phyloP scores from a whole-genome alignment of 2,888 invertebrate species.

The Zhuqinia jingwanae region DNA sequence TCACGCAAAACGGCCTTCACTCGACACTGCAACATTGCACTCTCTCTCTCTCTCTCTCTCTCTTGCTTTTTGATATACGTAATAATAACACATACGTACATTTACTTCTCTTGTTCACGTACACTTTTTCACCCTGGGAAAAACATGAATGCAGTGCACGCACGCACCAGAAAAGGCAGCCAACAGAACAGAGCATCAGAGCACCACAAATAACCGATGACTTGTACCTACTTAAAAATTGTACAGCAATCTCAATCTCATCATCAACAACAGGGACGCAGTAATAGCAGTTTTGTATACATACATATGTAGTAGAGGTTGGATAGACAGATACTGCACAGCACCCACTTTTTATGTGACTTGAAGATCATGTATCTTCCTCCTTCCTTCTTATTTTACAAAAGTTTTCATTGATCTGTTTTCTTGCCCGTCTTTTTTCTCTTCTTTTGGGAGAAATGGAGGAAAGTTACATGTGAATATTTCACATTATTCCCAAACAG shows the following conservation, averaged over 20 bases:
- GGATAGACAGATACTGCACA: too few species aligned
- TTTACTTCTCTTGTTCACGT: not conserved
- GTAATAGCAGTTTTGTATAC: not conserved
- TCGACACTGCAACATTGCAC: not conserved
- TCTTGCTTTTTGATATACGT: not conserved
- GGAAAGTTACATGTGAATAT: not conserved
- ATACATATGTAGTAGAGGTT: not conserved
- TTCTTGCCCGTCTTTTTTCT: not conserved
- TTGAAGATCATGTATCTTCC: conserved; percentile 24
- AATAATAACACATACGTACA: not conserved
- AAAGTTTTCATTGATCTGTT: conserved; percentile 27
- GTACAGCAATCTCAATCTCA: conserved; percentile 19
- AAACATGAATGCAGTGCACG: conserved; percentile 35
- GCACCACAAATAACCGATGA: too few species aligned
- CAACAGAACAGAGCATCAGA: not conserved
- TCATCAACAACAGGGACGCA: conserved; percentile 7
- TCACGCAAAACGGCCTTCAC: conserved; percentile 24
- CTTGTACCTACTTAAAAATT: not conserved
- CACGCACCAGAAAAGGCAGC: conserved; percentile 16
- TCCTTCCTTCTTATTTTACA: not conserved
- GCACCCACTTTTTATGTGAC: not conserved
- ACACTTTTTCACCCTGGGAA: not conserved
- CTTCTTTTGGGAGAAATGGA: not conserved
- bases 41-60: too few species aligned
- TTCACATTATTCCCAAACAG: not conserved